Evolutionary conservation across 2,888 invertebrate species (phyloP).

Genomic region (Drosophila limbata): DNA sequence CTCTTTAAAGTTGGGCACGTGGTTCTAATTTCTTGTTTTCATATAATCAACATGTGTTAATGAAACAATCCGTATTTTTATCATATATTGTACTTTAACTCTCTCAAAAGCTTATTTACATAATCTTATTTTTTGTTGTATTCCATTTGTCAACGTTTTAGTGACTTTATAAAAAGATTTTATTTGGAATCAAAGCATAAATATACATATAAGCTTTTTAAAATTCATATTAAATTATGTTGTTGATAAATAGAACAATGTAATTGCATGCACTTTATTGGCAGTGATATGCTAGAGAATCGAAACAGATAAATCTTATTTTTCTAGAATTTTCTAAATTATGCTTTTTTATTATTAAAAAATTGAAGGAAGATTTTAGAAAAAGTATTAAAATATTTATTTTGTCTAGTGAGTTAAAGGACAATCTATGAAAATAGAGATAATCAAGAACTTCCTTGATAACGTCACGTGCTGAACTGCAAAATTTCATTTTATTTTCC

Average conservation of each 20-base stretch:
- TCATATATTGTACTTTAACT: neutral
- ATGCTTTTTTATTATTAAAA: too few species aligned
- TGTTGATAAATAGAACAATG: too few species aligned
- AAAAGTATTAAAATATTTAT: too few species aligned
- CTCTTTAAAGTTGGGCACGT: neutral
- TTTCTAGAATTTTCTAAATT: too few species aligned
- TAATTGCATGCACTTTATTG: too few species aligned
- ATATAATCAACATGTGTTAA: neutral
- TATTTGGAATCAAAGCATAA: too few species aligned
- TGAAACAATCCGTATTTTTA: neutral
- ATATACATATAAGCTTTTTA: too few species aligned
- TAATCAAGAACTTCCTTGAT: neutral
- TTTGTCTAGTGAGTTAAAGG: neutral
- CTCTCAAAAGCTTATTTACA: neutral
- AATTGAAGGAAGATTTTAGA: too few species aligned
- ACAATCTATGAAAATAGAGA: neutral
- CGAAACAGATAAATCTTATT: too few species aligned
- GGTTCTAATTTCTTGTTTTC: neutral
- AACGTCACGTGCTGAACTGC: constrained; percentile 15
- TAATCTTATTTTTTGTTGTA: neutral
- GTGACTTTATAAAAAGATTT: neutral
- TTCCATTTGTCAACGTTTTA: neutral
- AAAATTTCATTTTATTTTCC: neutral
- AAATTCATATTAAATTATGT: too few species aligned
- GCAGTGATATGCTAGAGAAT: too few species aligned